A percentile compares a stretch with the other conserved stretches of the same genome.
These are phyloP conservation scores for Ciconia stormi DNA, from an alignment of 2,113 vertebrate genomes.

Conservation along the genomic window DNA sequence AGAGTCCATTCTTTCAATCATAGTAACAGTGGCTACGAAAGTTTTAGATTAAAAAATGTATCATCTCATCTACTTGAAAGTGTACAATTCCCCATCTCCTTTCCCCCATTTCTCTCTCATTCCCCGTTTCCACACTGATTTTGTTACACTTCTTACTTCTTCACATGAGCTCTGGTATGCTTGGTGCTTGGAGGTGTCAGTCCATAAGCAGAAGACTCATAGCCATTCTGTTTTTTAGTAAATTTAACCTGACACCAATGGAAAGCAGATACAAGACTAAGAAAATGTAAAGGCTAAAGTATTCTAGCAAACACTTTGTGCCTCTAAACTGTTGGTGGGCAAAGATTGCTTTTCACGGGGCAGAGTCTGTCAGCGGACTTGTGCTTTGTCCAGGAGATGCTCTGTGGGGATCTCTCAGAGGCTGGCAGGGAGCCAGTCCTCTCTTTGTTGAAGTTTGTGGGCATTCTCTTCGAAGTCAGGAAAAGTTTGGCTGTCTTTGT, in stretches of 20 bases:
- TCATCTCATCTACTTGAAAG: neutral
- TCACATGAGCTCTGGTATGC: neutral
- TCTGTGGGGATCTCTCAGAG: neutral
- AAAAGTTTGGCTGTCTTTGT: neutral
- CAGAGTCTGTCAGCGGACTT: neutral
- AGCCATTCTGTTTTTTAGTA: neutral
- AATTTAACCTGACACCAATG: neutral
- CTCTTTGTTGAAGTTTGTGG: neutral
- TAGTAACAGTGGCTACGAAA: neutral
- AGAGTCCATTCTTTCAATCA: neutral
- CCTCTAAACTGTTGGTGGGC: neutral
- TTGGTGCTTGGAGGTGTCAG: neutral
- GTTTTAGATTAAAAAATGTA: neutral
- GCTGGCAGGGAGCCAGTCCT: neutral
- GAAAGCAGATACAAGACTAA: neutral
- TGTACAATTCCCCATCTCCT: neutral
- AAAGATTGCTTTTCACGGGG: neutral
- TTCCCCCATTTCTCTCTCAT: neutral
- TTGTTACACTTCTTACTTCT: neutral
- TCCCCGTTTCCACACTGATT: neutral
- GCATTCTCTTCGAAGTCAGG: neutral
- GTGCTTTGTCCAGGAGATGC: neutral
- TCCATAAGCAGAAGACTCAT: neutral
- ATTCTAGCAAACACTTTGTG: neutral
- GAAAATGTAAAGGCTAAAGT: neutral